phyloP scores from a whole-genome alignment of 2,113 vertebrate genomes.

The Oncorhynchus clarkii region DNA sequence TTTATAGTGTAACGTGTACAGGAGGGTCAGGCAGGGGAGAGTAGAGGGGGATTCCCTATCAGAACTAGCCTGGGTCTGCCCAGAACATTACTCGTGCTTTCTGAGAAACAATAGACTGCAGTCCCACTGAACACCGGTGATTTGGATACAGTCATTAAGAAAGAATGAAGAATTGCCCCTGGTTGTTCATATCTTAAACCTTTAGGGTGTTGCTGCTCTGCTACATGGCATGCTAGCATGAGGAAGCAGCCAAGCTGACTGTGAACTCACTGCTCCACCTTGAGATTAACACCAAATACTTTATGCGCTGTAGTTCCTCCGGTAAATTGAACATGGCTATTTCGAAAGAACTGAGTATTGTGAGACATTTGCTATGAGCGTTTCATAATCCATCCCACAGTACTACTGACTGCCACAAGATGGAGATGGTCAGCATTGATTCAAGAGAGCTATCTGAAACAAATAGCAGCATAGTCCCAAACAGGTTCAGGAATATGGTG shows the following conservation, averaged over 20 bases:
- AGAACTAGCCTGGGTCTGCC: slow-evolving; percentile 9
- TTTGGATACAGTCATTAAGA: slow-evolving; percentile 15
- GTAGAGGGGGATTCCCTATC: slow-evolving; percentile 23
- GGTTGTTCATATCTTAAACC: slow-evolving; percentile 5
- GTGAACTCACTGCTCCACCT: background rate
- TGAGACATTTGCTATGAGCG: slow-evolving; percentile 15
- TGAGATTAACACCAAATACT: background rate
- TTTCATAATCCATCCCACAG: slow-evolving; percentile 34
- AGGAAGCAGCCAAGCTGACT: slow-evolving; percentile 3
- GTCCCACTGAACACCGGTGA: background rate
- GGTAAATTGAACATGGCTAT: background rate
- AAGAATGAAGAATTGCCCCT: slow-evolving; percentile 22
- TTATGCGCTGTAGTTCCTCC: background rate
- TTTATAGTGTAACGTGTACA: slow-evolving; percentile 13
- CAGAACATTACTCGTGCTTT: slow-evolving; percentile 15
- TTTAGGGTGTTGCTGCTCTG: background rate
- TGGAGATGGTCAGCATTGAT: slow-evolving; percentile 44
- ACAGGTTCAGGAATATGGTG: too few relatives aligned
- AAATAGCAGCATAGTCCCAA: background rate
- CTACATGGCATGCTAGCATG: too few relatives aligned
- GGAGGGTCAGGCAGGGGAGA: background rate
- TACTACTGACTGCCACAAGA: slow-evolving; percentile 51
- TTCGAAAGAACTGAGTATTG: background rate
- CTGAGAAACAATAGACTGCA: background rate
- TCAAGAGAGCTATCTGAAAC: background rate